Evolutionary conservation across 2,797 vertebrate species (phyloP), one percentile per base, ranked within the genome.

Genomic region (Heterohyrax brucei): DNA sequence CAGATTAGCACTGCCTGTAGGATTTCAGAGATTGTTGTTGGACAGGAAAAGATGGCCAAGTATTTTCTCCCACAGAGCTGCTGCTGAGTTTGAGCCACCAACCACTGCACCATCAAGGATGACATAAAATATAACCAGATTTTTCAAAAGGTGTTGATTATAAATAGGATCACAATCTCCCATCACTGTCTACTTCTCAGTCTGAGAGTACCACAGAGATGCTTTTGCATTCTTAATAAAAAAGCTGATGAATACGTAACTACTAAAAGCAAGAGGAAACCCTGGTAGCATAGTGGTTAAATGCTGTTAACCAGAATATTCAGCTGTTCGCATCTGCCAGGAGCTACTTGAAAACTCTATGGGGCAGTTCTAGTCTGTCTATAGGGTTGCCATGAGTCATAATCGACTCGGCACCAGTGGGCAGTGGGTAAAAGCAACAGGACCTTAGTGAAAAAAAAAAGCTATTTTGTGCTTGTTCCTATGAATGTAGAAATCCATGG

Each of bases 111-210:
- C 28, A 39, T 4, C 30, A 66, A 48, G 76, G 70, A 3, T 46
- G 46, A 18, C 13, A 14, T 24, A 46, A 88, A 72, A 83, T 50
- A 66, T 4, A 62, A 73, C 90, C 64, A 86, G 91, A 79, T 89
- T n/a, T 48, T 53, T 95, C n/a, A 44, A 72, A 85, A 81, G 59
- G 16, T 46, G 70, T 33, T 61, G 30, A 33, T 75, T 82, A 3
- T 80, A 7, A 72, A 22, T 83, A 86, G 30, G 24, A 30, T 5
- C 12, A 44, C 2, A 64, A 10, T 94, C 24, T 33, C 1, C 66
- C 21, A 30, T 87, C 10, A 87, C 18, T 96, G 30, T 87, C 26
- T 75, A 9, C n/a, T 72, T 82, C 81, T 95, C 24, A 90, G 53
- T 1, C 5, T 64, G 50, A 80, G 12, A 85, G 30, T n/a, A 14